Conservation (phyloP, 2,797 vertebrate genomes). For the Miichthys miiuy region DNA sequence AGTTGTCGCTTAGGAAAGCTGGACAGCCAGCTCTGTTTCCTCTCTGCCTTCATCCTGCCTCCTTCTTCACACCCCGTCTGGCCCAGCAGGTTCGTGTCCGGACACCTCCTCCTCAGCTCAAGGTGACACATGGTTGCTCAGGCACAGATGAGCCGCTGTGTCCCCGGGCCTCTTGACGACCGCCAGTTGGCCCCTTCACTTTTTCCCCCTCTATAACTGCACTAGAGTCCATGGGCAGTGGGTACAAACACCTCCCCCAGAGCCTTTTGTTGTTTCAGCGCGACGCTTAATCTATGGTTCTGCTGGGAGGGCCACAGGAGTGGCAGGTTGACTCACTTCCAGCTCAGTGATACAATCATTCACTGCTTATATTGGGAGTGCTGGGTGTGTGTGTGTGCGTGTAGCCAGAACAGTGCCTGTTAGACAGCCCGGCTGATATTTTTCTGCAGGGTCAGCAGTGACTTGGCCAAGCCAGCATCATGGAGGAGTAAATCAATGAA, state of each 20-base stretch:
- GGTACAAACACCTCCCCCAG: constrained; percentile 20
- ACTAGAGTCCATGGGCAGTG: constrained; percentile 34
- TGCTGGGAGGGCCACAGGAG: constrained; percentile 70
- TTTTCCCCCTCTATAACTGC: constrained; percentile 4
- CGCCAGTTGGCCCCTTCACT: constrained; percentile 50
- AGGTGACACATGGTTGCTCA: constrained; percentile 79
- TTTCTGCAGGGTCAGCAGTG: constrained; percentile 86
- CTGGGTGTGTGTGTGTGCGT: constrained; percentile 35
- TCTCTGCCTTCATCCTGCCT: constrained; percentile 48
- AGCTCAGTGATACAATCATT: constrained; percentile 81
- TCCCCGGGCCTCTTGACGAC: constrained; percentile 51
- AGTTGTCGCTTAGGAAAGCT: constrained; percentile 59
- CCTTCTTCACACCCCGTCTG: constrained; percentile 67
- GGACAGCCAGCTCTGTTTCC: constrained; percentile 45
- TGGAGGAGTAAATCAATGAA: constrained; percentile 84
- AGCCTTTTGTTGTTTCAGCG: constrained; percentile 74
- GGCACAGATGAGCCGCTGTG: constrained; percentile 67
- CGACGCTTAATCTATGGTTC: constrained; percentile 72
- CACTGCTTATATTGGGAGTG: constrained; percentile 70
- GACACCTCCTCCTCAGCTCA: constrained; percentile 77
- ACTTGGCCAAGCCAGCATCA: constrained; percentile 77
- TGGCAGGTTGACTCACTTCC: constrained; percentile 79
- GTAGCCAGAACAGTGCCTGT: constrained; percentile 60
- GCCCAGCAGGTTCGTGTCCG: constrained; percentile 75
- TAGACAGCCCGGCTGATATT: constrained; percentile 75